phyloP scores from a whole-genome alignment of 2,888 invertebrate species.

The Macrophya annulata region DNA sequence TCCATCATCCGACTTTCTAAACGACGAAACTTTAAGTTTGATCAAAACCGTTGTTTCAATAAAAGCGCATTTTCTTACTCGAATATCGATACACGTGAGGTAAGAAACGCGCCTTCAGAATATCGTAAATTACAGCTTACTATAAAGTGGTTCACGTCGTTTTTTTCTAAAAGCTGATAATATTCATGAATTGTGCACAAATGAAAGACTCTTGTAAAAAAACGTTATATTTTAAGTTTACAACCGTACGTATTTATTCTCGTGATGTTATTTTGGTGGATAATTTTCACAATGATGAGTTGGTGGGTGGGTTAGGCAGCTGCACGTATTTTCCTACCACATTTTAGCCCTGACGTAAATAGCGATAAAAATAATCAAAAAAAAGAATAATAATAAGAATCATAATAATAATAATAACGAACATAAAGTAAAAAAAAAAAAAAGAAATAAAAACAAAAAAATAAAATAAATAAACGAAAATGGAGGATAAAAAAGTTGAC shows the following conservation, averaged over 20 bases:
- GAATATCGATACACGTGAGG: not conserved
- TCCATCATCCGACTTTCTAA: too few species aligned
- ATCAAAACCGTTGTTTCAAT: not conserved
- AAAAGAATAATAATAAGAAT: not conserved
- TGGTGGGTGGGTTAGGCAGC: not conserved
- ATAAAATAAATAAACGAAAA: constrained; percentile 39
- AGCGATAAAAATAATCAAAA: constrained; percentile 3
- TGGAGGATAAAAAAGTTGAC: constrained; percentile 49
- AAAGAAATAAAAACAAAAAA: constrained; percentile 44
- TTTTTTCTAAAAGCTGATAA: constrained; percentile 28
- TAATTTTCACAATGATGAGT: not conserved
- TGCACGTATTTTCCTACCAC: not conserved
- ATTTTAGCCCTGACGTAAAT: not conserved
- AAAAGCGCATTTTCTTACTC: not conserved
- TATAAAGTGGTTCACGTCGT: not conserved
- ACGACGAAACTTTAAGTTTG: not conserved
- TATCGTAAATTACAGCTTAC: not conserved
- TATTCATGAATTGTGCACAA: not conserved
- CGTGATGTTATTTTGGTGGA: not conserved
- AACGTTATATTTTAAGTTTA: constrained; percentile 2
- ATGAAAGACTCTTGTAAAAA: not conserved
- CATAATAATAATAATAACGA: constrained; percentile 42
- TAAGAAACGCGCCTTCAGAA: not conserved
- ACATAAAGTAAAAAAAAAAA: not conserved
- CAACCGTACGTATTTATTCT: not conserved